Percentiles rank a stretch among this genome's conserved stretches.
Evolutionary conservation across 2,888 invertebrate species (phyloP).

Genomic region (Leptinotarsa haldemani): DNA sequence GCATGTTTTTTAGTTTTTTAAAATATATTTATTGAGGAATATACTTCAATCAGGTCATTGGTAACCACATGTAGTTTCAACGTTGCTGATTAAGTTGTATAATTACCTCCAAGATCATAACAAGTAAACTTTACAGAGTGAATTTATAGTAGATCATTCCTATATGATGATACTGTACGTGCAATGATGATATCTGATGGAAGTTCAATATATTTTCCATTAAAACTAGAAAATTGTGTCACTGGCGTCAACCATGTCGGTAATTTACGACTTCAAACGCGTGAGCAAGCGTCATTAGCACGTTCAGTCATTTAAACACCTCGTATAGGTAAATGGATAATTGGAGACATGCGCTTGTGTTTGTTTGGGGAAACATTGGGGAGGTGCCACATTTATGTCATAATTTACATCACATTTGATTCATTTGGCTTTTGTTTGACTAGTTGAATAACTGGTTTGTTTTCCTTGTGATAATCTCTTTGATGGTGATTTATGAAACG

Average conservation of each 20-base stretch:
- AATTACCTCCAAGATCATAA: too few relatives aligned
- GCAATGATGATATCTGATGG: background rate
- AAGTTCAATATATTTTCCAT: background rate
- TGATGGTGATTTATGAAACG: background rate
- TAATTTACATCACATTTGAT: constrained; percentile 45
- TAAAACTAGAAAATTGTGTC: background rate
- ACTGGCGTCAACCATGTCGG: constrained; percentile 40
- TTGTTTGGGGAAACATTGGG: constrained; percentile 59
- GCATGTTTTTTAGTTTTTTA: too few relatives aligned
- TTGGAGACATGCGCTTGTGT: constrained; percentile 60
- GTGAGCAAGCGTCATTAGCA: constrained; percentile 59
- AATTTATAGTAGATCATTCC: too few relatives aligned
- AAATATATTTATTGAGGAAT: too few relatives aligned
- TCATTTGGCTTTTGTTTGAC: constrained; percentile 13
- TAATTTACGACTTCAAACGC: constrained; percentile 59
- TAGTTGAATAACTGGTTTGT: constrained; percentile 16
- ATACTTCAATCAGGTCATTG: too few relatives aligned
- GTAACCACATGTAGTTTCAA: too few relatives aligned
- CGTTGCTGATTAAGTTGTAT: too few relatives aligned
- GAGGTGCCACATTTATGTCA: constrained; percentile 50
- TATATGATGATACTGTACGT: too few relatives aligned
- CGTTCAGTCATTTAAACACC: constrained; percentile 57
- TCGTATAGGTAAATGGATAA: constrained; percentile 62
- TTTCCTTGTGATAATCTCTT: constrained; percentile 17
- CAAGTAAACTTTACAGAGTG: too few relatives aligned